Evolutionary conservation across 2,888 invertebrate species (phyloP), one percentile per base, ranked within the genome.

Genomic region (Nematopogon swammerdamellus): DNA sequence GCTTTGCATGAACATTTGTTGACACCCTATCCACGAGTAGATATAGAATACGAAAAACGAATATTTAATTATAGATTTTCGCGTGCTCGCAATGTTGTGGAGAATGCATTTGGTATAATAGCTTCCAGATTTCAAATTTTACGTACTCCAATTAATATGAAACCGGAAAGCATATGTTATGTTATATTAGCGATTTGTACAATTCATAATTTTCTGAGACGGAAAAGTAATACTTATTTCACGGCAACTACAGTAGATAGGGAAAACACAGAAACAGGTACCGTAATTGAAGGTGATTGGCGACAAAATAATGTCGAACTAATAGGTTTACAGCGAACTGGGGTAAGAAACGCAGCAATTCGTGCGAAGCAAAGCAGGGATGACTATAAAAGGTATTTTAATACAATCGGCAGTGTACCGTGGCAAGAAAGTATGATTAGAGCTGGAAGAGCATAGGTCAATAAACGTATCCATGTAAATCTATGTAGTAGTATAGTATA

Each of bases 11-110:
- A 55, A 55, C 42, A 54, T 51, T 18, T 54, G 19, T 47, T 52
- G 42, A 53, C 46, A 18, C 53, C 53, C 44, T 53, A 54, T 46
- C 42, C 49, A 54, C 51, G 50, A 53, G 54, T 46, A 52, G 50
- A 54, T 45, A 45, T 55, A 44, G 47, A 47, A 49, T 29, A 52
- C 52, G 50, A 50, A 25, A 52, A 44, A 49, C 44, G 52, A 46
- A 54, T 56, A 46, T 55, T 51, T 52, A 55, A 56, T 50, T 56
- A 56, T 50, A 51, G 52, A 48, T 46, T 55, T 25, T 55, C 49
- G 14, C 43, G 43, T 43, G 43, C 43, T 43, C 25, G 25, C 8
- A 43, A 43, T 43, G 43, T 43, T 6, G 52, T 51, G 29, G 50
- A 50, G 51, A 50, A 50, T 51, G 51, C 52, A 49, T 51, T 52